Base-by-base conservation (phyloP, 1,140 invertebrate genomes). In the Penaeus indicus region DNA sequence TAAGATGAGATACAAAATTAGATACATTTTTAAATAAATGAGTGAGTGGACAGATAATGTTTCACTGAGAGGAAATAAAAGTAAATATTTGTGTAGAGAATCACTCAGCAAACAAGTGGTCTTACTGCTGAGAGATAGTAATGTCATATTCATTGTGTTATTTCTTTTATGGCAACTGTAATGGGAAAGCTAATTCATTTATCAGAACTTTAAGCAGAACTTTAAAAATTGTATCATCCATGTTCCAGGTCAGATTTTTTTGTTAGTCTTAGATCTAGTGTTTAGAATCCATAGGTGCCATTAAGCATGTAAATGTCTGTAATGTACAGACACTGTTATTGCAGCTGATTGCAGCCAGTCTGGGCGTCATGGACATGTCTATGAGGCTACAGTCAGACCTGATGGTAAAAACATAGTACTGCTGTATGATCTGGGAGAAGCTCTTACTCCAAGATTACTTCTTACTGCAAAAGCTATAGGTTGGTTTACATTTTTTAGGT, bases 401-500 rank as follows among this genome's bases (percentile, higher is more conserved):
- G n/a, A 62, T 18, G 81, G 87, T n/a, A 77, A 75, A 62, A 88
- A 88, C 60, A 88, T 88, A 38, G 87, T 88, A 7, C 42, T 88
- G 54, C 69, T 88, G 3, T 88, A 63, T 88, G 87, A 88, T 61
- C 61, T 88, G n/a, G 87, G 87, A 77, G 87, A 84, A 67, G 61
- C 87, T 67, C 87, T 88, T 27, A 84, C 87, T 18, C 87, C 87
- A 61, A 88, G 87, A 27, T 69, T 88, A 3, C 87, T 88, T 32
- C 27, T 84, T 22, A 88, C 81, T 75, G 81, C 87, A 27, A 88
- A 88, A 83, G 81, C 87, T 54, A 78, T 88, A 75, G 87, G 87
- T 88, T 47, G 32, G 60, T 86, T 77, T 22, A 19, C 54, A 54
- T 16, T 54, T 16, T 54, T 54, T 16, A 54, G 11, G 16, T 54